Evolutionary conservation across 64 coral and sea anemone species (phyloP).

Genomic region (Montipora sp.): DNA sequence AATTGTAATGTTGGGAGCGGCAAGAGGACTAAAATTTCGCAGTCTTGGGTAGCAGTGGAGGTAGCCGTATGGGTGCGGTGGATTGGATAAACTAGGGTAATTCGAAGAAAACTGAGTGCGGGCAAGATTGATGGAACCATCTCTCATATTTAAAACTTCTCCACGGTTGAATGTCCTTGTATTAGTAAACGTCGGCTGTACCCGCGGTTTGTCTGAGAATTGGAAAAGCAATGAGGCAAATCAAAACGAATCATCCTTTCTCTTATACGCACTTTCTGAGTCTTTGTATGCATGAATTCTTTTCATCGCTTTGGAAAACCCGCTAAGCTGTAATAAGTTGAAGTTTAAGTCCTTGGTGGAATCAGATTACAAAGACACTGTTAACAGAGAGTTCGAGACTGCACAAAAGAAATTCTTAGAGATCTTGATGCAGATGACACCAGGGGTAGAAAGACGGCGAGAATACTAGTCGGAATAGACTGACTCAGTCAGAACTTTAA

Average conservation of each 20-base stretch:
- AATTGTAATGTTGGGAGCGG: neutral
- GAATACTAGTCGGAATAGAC: too few species aligned
- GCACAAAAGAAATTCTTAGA: too few species aligned
- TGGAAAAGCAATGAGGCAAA: neutral
- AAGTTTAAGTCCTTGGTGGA: too few species aligned
- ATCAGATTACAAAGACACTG: too few species aligned
- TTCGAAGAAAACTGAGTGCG: neutral
- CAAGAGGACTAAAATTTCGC: neutral
- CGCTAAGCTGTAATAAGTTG: too few species aligned
- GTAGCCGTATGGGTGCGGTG: neutral
- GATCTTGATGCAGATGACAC: too few species aligned
- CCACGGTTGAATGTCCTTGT: neutral
- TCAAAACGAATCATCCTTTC: neutral
- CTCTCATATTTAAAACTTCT: neutral
- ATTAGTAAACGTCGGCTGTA: neutral
- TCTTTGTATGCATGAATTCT: too few species aligned
- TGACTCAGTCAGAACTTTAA: too few species aligned
- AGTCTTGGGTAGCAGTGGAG: neutral
- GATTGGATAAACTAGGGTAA: neutral
- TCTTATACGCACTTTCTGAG: neutral
- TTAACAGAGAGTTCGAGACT: too few species aligned
- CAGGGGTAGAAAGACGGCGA: too few species aligned
- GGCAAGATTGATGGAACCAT: neutral
- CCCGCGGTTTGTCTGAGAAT: neutral
- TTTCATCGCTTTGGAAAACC: too few species aligned